Evolutionary conservation across 2,797 vertebrate genomes (phyloP), one percentile per base, ranked within the genome.

Genomic region (Myotis daubentonii): DNA sequence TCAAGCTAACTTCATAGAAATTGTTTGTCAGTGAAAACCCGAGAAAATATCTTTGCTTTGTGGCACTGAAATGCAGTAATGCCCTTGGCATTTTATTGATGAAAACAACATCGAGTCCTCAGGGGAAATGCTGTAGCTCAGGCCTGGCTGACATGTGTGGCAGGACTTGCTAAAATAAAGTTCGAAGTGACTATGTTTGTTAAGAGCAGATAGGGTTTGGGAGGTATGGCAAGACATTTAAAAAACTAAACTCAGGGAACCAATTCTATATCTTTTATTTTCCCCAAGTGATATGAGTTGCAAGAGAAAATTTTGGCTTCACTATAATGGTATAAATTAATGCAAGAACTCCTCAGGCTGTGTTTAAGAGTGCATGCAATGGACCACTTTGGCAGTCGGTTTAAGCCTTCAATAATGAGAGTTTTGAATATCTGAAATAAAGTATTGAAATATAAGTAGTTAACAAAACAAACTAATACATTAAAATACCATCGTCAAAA

Each of bases 1-100:
- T 80, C 76, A 74, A 79, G 20, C 25, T 75, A 49, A 70, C 44
- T 78, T 81, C n/a, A 84, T 2, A 72, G 71, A 83, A 83, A 75
- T 38, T 53, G 28, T 60, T 55, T 89, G 47, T 70, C 80, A 79
- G 75, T 80, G 60, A 68, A 95, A 93, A 65, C 15, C 53, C 91
- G 55, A 36, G 91, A 90, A 92, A 92, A 60, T 28, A 49, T 51
- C 17, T 84, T 87, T 86, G 12, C 70, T 75, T 15, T 44, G 70
- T 93, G 91, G 71, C 71, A 93, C 83, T 95, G 94, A 79, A 87
- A 95, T 83, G 22, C 36, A 75, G 28, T 38, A 75, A 75, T 79
- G 65, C 76, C 38, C 51, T 83, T 68, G 20, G 44, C 25, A 83
- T 89, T 92, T 95, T 83, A 87, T 47, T 92, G 75, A 89, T 83